Conservation (phyloP, 2,113 vertebrate genomes). For the Psophia crepitans region DNA sequence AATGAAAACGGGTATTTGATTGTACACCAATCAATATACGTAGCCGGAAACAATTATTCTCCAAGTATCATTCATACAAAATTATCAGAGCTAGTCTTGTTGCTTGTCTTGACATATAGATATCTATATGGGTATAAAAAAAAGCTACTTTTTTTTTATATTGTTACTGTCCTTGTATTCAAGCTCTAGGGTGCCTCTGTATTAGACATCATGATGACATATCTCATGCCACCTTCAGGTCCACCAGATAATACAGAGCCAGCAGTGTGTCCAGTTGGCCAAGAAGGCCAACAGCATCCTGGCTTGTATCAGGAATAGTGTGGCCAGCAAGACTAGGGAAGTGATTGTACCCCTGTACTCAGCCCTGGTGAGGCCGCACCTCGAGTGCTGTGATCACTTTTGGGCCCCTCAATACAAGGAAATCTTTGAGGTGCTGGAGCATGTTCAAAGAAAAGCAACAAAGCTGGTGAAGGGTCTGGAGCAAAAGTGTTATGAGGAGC, state of each 20-base stretch:
- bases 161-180: not conserved
- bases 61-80: not conserved
- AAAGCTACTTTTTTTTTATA: not conserved
- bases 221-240: not conserved
- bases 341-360: accelerated
- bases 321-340: not conserved
- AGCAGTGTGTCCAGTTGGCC: not conserved
- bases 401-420: not conserved
- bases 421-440: not conserved
- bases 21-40: not conserved
- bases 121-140: not conserved
- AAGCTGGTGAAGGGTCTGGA: not conserved
- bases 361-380: not conserved
- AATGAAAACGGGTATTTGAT: not conserved
- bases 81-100: not conserved
- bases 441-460: not conserved
- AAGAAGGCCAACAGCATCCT: not conserved
- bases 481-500: not conserved
- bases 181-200: not conserved
- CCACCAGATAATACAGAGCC: not conserved
- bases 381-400: not conserved
- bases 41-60: not conserved
- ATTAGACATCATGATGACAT: not conserved
- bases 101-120: not conserved
- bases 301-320: not conserved